Evolutionary conservation across 2,797 vertebrate genomes (phyloP).

Genomic region (Ispidina lecontei): DNA sequence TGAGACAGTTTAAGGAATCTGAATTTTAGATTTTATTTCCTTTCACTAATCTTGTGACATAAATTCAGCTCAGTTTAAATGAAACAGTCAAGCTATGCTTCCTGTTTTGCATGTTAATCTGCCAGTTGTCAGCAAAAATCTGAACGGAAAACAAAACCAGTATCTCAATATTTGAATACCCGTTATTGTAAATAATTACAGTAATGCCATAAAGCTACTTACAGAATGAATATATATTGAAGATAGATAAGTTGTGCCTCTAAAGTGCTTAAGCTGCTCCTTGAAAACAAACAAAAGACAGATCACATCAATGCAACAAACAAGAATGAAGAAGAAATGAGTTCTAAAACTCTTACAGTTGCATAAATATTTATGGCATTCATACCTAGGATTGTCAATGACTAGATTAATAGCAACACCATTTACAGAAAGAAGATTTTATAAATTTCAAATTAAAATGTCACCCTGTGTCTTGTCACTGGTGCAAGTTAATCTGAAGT

Average conservation of each 20-base stretch:
- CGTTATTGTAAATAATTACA: not conserved
- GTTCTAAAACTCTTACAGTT: not conserved
- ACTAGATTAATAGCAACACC: not conserved
- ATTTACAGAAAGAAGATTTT: not conserved
- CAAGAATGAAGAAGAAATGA: not conserved
- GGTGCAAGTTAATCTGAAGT: not conserved
- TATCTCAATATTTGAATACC: not conserved
- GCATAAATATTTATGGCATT: not conserved
- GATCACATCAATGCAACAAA: not conserved
- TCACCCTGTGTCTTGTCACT: not conserved
- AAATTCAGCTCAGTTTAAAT: constrained; percentile 15
- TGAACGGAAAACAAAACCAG: not conserved
- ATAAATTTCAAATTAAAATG: not conserved
- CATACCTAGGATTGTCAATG: not conserved
- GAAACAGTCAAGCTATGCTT: not conserved
- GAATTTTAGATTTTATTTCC: constrained; percentile 24
- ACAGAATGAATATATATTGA: not conserved
- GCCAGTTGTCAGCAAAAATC: not conserved
- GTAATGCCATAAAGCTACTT: not conserved
- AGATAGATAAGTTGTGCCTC: not conserved
- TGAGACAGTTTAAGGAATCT: not conserved
- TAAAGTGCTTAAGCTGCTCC: not conserved
- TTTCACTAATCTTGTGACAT: not conserved
- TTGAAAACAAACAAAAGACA: not conserved
- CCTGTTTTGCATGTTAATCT: not conserved